Evolutionary conservation across 2,888 invertebrate genomes (phyloP).

Genomic region (Embidobia sp.): DNA sequence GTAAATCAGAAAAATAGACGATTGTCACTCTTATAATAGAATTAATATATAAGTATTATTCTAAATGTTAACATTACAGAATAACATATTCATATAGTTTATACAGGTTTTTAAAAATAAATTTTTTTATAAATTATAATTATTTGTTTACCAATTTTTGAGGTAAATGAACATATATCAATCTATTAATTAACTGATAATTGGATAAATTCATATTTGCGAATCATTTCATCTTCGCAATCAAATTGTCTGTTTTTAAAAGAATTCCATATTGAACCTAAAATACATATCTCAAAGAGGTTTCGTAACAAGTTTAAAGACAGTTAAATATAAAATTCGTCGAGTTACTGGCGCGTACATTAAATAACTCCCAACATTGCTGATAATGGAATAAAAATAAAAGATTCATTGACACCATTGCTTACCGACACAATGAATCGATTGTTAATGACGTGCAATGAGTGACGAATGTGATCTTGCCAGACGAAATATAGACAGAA

Average conservation of each 20-base stretch:
- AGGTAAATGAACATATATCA: no score
- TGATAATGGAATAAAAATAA: slow-evolving; percentile 43
- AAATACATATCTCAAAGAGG: slow-evolving; percentile 17
- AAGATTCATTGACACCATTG: slow-evolving; percentile 49
- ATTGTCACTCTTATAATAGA: no score
- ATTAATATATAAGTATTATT: no score
- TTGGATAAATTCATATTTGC: no score
- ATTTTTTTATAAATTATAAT: no score
- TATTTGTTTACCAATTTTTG: no score
- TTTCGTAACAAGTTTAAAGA: slow-evolving; percentile 42
- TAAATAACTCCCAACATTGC: slow-evolving; percentile 31
- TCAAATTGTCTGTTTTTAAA: slow-evolving; percentile 9
- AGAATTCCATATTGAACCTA: background rate
- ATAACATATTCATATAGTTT: no score
- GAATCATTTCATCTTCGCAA: slow-evolving; percentile 7
- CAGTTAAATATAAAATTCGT: slow-evolving; percentile 29
- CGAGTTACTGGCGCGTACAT: slow-evolving; percentile 25
- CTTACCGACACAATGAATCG: slow-evolving; percentile 38
- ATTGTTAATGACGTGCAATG: slow-evolving; percentile 45
- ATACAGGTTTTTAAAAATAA: no score
- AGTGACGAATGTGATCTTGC: slow-evolving; percentile 34
- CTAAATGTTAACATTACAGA: no score
- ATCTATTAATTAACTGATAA: no score
- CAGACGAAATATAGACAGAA: slow-evolving; percentile 37
- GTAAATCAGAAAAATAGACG: no score